These are phyloP conservation scores for Plebejus argus DNA, from an alignment of 2,888 invertebrate species.

Conservation along the genomic window DNA sequence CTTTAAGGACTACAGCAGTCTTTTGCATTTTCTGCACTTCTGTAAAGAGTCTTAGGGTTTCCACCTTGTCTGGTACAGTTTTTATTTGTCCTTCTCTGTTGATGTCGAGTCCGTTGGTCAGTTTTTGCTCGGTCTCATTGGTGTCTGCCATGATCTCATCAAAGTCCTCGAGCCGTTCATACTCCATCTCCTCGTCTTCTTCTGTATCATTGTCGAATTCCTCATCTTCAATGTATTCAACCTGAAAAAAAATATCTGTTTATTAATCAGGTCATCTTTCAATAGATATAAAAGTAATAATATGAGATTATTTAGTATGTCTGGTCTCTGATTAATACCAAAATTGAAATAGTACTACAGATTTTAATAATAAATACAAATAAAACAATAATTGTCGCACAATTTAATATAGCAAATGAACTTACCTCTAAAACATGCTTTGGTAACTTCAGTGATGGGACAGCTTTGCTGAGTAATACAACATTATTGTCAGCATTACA, in stretches of 20 bases:
- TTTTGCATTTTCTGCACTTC: constrained; percentile 71
- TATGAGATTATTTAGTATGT: no score
- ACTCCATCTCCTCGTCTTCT: constrained; percentile 61
- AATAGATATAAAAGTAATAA: no score
- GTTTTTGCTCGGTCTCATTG: constrained; percentile 33
- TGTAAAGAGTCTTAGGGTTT: constrained; percentile 65
- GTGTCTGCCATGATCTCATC: constrained; percentile 37
- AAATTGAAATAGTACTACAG: no score
- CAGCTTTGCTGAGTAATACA: constrained; percentile 65
- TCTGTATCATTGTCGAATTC: constrained; percentile 60
- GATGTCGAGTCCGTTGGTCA: not conserved
- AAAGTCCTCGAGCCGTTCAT: constrained; percentile 54
- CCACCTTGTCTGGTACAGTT: constrained; percentile 49
- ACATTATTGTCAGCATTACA: constrained; percentile 61
- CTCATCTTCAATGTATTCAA: constrained; percentile 76
- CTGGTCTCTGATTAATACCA: no score
- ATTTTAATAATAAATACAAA: not conserved
- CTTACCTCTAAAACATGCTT: constrained; percentile 71
- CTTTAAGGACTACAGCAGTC: constrained; percentile 59
- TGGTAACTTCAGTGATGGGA: constrained; percentile 70
- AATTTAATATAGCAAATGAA: not conserved
- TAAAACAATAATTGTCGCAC: not conserved
- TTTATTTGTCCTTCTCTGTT: constrained; percentile 32
- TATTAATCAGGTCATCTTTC: no score
- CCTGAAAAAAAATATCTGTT: constrained; percentile 49